Evolutionary conservation across 2,888 invertebrate genomes (phyloP).

Genomic region (Ennomos fuscantarius): DNA sequence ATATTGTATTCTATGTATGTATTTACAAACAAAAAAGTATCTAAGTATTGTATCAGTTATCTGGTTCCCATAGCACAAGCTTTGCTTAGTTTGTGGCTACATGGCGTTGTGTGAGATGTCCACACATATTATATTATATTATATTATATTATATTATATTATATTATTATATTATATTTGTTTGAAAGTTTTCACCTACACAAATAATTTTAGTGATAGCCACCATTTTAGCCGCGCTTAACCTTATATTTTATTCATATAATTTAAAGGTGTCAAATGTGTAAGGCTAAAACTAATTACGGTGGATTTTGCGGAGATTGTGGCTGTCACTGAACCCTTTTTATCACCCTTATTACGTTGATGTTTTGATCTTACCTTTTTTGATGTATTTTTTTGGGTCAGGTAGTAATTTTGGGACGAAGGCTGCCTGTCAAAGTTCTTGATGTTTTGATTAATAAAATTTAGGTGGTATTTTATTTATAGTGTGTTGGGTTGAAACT

Average conservation of each 20-base stretch:
- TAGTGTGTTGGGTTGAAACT: no score
- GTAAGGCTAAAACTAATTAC: conserved; percentile 16
- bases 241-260: conserved; percentile 29
- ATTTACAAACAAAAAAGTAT: no score
- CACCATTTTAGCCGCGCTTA: conserved; percentile 7
- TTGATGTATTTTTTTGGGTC: conserved; percentile 1
- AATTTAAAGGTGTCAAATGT: conserved; percentile 21
- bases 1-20: no score
- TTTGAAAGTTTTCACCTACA: not conserved
- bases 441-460: no score
- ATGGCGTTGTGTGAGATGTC: no score
- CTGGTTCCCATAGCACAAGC: no score
- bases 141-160: no score
- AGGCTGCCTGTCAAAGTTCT: not conserved
- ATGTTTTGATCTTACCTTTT: conserved; percentile 20
- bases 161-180: no score
- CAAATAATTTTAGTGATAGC: not conserved
- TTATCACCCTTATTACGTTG: conserved; percentile 11
- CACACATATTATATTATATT: no score
- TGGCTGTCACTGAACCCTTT: conserved; percentile 20
- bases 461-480: no score
- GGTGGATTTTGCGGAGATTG: conserved; percentile 17
- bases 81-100: no score
- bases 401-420: conserved; percentile 10
- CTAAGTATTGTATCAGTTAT: no score